Evolutionary conservation across 1,140 invertebrate genomes (phyloP), one percentile per base, ranked within the genome.

Genomic region (Cotesia vestalis): DNA sequence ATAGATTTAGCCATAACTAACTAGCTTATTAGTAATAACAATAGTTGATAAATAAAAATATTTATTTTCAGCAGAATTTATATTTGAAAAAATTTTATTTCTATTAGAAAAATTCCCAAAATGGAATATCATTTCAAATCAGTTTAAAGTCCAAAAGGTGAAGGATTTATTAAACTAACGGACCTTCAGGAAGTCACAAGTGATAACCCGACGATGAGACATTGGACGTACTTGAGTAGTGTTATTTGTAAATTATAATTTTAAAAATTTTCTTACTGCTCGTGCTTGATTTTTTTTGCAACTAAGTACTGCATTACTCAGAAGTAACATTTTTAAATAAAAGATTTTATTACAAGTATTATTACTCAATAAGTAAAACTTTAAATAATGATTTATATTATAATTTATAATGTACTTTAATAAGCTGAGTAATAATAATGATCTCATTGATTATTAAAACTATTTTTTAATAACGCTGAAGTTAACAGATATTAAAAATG

Each of bases 81-180:
- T 9, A 11, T 27, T 2, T 9, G 2, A 20, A 12, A 20, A 14
- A 55, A 5, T n/a, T 3, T 55, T 4, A n/a, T 55, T n/a, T 55
- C 17, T n/a, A 55, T 14, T 14, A 2, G 14, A n/a, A 17, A 55
- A 63, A 12, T 63, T 36, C 9, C 12, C 3, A 38, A 46, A 63
- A 63, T 40, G 38, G 46, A 40, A 63, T 11, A 51, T n/a, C 53
- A 64, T 64, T 38, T 20, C 14, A 20, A 20, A 60, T 60, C 59
- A 60, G 59, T 11, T 40, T 66, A 20, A 52, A 66, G 63, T 66
- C 17, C 63, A 66, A 52, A 27, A 66, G 63, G 63, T 66, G 63
- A 66, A 66, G 63, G 63, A 52, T 66, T 11, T n/a, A 8, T 8
- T 9, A n/a, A 46, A 38, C 12, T 63, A 63, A 52, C 14, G 14